Evolutionary conservation across 1,140 invertebrate genomes (phyloP).

Genomic region (Camponotus pennsylvanicus): DNA sequence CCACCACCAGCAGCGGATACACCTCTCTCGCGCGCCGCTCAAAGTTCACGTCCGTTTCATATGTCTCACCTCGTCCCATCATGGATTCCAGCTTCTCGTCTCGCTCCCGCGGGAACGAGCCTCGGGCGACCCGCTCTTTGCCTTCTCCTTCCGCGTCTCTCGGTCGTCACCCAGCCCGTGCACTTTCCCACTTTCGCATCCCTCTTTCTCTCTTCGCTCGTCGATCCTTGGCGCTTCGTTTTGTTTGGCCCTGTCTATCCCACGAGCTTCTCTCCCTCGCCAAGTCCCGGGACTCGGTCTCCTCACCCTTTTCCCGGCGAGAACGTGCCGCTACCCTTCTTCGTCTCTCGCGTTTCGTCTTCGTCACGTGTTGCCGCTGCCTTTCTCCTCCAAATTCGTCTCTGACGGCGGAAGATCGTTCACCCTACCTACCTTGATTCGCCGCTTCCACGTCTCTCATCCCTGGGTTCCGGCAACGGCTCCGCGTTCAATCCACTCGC

Average conservation of each 20-base stretch:
- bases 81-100: constrained; percentile 74
- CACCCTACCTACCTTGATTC: constrained; percentile 61
- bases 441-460: constrained; percentile 56
- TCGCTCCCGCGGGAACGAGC: constrained; percentile 71
- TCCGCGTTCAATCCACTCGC: constrained; percentile 56
- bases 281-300: constrained; percentile 71
- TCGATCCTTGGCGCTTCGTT: constrained; percentile 48
- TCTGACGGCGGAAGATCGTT: constrained; percentile 53
- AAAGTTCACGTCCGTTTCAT: constrained; percentile 83
- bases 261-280: constrained; percentile 57
- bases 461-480: constrained; percentile 46
- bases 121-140: constrained; percentile 68
- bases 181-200: constrained; percentile 25
- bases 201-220: constrained; percentile 24
- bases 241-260: constrained; percentile 55
- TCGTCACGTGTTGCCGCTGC: constrained; percentile 25
- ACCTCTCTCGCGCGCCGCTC: constrained; percentile 72
- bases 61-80: constrained; percentile 81
- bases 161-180: constrained; percentile 36
- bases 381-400: constrained; percentile 58
- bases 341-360: constrained; percentile 17
- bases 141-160: constrained; percentile 44
- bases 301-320: constrained; percentile 65
- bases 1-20: constrained; percentile 58
- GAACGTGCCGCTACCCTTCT: constrained; percentile 34